These are phyloP conservation scores for Stictonetta naevosa DNA, from an alignment of 2,113 vertebrate species.

Conservation along the genomic window DNA sequence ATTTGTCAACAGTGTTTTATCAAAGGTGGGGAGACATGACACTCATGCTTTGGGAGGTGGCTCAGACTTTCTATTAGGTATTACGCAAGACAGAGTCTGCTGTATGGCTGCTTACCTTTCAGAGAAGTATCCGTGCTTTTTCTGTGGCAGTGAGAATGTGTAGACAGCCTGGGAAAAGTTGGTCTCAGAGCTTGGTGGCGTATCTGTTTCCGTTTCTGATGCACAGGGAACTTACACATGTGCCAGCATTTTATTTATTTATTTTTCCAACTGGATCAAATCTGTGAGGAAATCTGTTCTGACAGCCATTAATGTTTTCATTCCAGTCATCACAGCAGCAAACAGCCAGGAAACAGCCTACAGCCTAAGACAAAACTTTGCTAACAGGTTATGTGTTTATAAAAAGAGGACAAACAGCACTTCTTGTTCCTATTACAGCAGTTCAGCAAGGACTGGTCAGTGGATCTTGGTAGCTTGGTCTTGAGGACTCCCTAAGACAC, in stretches of 20 bases:
- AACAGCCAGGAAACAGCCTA: background rate
- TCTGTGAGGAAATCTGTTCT: background rate
- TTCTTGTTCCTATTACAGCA: background rate
- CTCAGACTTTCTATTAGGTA: conserved; percentile 67
- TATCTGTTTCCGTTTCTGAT: background rate
- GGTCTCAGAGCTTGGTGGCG: background rate
- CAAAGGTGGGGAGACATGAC: conserved; percentile 61
- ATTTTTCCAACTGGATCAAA: background rate
- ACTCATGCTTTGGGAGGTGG: conserved; percentile 47
- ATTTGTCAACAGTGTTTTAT: conserved; percentile 70
- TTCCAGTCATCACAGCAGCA: background rate
- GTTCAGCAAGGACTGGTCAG: background rate
- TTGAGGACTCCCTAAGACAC: background rate
- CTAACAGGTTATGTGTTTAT: background rate
- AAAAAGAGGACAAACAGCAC: background rate
- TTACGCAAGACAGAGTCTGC: conserved; percentile 25
- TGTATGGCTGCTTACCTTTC: conserved; percentile 38
- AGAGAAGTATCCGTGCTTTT: conserved; percentile 33
- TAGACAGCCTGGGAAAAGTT: background rate
- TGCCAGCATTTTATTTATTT: background rate
- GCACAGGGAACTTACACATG: background rate
- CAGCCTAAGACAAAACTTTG: background rate
- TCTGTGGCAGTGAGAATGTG: background rate
- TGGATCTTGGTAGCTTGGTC: background rate
- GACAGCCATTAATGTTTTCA: background rate